A percentile compares a stretch with the other conserved stretches of the same genome.
Conservation (phyloP, 2,797 vertebrate genomes). For the Sebastes matsubarae region DNA sequence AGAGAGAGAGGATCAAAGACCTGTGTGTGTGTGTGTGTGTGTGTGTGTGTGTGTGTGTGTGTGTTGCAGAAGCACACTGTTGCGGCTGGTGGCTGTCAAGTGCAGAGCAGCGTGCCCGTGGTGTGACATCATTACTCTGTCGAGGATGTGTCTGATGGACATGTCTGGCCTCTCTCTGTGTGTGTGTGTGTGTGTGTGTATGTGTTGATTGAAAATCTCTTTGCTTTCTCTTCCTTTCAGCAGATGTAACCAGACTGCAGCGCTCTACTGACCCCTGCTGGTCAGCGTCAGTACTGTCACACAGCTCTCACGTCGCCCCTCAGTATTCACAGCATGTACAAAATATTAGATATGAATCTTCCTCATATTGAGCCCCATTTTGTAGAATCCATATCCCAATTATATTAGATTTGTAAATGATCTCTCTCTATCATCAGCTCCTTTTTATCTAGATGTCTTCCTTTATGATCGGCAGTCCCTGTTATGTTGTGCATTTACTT, state of each 20-base stretch:
- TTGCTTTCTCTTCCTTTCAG: neutral
- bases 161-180: neutral
- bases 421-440: neutral
- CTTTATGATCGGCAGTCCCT: neutral
- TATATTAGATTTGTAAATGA: neutral
- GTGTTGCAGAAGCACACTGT: neutral
- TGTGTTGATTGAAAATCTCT: neutral
- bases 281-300: neutral
- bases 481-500: neutral
- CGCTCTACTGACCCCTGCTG: slow-evolving; percentile 59
- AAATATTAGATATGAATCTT: neutral
- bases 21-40: neutral
- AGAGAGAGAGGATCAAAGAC: neutral
- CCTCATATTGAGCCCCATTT: neutral
- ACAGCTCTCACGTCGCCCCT: neutral
- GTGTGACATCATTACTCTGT: slow-evolving; percentile 37
- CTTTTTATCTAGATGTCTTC: neutral
- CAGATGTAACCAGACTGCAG: neutral
- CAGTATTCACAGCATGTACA: neutral
- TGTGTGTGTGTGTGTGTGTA: neutral
- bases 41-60: neutral
- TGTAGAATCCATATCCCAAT: neutral
- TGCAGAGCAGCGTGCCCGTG: neutral
- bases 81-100: neutral
- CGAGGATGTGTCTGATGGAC: slow-evolving; percentile 22